Evolutionary conservation across 2,113 vertebrate genomes (phyloP), one percentile per base, ranked within the genome.

Genomic region (Shinisaurus crocodilurus): DNA sequence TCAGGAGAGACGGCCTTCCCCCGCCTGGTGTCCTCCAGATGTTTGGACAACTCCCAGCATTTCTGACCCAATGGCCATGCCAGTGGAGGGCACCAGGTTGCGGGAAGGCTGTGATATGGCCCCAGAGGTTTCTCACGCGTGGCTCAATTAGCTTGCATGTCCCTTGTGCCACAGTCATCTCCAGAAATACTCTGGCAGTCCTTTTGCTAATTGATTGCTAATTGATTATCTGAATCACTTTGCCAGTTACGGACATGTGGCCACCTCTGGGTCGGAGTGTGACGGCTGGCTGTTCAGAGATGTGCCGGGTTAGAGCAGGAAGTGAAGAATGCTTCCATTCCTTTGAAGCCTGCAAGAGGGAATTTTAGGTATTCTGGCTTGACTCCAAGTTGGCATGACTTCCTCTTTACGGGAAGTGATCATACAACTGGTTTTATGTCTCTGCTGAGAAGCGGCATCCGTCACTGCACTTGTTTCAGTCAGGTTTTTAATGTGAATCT

Each of bases 301-400:
- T 25, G 5, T 48, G 72, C 70, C 43, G 23, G n/a, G 25, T 23
- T 16, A 27, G 23, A 23, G 45, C 74, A 69, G 72, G 89, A 70
- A 85, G 45, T 57, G 48, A 69, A 80, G 74, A 57, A 37, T 37
- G 6, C 34, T 32, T 85, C 7, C 25, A 65, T 67, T 25, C 16
- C 4, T 29, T 80, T 85, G 82, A 79, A 54, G n/a, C 16, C 6
- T 69, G 34, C 5, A n/a, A 12, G 74, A 77, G 43, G n/a, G 40
- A 77, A 85, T 69, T 74, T 37, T 84, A 89, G 40, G 10, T 83
- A 75, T 48, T 65, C 29, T 84, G 81, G 20, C 88, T 63, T 32
- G 23, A 37, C 40, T 76, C 40, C 54, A 70, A 8, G 9, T 43
- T 72, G 5, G 37, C 15, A 5, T 13, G 3, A 27, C 45, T 25